Percentiles rank a stretch among this genome's conserved stretches.
These are phyloP conservation scores for Calephelis nemesis DNA, from an alignment of 1,140 invertebrate species.

Conservation along the genomic window DNA sequence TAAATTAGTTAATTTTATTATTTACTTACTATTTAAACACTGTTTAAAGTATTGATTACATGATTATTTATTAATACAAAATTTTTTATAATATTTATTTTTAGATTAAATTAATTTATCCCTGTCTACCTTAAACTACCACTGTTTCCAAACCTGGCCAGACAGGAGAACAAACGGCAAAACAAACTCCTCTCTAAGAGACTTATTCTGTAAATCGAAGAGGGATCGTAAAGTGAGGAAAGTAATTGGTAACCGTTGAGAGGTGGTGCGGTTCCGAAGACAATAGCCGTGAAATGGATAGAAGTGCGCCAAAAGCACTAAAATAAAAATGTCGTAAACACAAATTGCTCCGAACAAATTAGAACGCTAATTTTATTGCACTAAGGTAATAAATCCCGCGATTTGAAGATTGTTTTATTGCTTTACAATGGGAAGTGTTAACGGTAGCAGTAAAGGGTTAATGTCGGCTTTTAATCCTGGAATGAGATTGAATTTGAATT, in stretches of 20 bases:
- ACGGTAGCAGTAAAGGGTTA: slow-evolving; percentile 58
- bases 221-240: slow-evolving; percentile 52
- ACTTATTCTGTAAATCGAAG: background rate
- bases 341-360: slow-evolving; percentile 65
- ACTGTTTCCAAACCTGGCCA: no score
- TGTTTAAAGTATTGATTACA: no score
- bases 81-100: no score
- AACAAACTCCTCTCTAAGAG: no score
- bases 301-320: slow-evolving; percentile 28
- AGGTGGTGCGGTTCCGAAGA: slow-evolving; percentile 41
- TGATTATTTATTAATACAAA: no score
- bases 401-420: slow-evolving; percentile 56
- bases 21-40: no score
- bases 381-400: slow-evolving; percentile 62
- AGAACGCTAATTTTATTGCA: slow-evolving; percentile 70
- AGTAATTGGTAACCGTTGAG: slow-evolving; percentile 59
- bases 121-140: no score
- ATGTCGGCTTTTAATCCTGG: slow-evolving; percentile 35
- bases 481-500: slow-evolving; percentile 33
- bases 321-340: slow-evolving; percentile 56
- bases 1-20: no score
- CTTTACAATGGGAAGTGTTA: slow-evolving; percentile 54
- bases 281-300: slow-evolving; percentile 67
- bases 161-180: no score
- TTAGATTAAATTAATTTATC: no score